A percentile compares a stretch with the other conserved stretches of the same genome.
phyloP scores from a whole-genome alignment of 2,113 vertebrate genomes.

The Calidris pugnax region DNA sequence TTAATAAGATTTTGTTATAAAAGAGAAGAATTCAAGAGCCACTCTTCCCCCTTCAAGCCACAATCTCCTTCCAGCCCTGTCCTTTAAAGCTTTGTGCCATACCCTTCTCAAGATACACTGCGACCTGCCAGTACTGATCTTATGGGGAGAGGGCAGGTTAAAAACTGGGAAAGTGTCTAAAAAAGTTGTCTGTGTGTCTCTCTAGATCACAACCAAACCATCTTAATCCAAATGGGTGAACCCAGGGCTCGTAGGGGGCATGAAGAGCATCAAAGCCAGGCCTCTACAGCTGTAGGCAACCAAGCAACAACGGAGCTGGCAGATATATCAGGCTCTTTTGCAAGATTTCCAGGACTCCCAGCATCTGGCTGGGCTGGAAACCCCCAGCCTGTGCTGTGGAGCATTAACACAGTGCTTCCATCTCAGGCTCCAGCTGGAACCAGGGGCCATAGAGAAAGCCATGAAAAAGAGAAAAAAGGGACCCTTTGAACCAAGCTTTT shows the following conservation, averaged over 20 bases:
- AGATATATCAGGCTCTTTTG: neutral
- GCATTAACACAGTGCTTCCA: neutral
- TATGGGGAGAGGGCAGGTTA: neutral
- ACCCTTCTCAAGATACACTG: neutral
- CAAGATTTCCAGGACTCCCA: constrained; percentile 1
- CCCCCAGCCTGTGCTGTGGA: neutral
- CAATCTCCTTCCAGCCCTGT: neutral
- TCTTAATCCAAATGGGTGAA: neutral
- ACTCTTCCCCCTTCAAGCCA: neutral
- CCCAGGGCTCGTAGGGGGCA: neutral
- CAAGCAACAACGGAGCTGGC: neutral
- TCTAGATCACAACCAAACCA: neutral
- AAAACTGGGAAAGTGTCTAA: neutral
- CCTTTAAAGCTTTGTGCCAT: neutral
- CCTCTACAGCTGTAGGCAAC: neutral
- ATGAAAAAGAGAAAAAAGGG: neutral
- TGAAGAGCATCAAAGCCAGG: neutral
- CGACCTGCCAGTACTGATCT: neutral
- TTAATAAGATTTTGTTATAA: neutral
- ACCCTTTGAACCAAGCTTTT: neutral
- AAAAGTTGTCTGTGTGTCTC: neutral
- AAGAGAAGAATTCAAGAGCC: neutral
- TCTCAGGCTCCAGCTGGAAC: constrained; percentile 3
- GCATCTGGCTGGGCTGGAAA: neutral
- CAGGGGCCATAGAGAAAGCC: neutral